Evolutionary conservation across 1,140 invertebrate genomes (phyloP).

Genomic region (Hyposmocoma kahamanoa): DNA sequence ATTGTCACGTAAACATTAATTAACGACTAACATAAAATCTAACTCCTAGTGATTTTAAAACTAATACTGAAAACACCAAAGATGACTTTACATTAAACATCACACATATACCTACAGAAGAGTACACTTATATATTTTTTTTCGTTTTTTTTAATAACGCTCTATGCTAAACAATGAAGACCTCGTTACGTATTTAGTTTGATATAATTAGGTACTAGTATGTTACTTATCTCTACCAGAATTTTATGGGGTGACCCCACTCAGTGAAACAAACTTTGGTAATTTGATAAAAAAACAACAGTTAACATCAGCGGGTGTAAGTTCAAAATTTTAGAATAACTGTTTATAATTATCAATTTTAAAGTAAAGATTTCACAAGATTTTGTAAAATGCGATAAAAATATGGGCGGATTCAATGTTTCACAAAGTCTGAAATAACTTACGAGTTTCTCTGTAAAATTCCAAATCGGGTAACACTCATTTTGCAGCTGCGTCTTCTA

Average conservation of each 20-base stretch:
- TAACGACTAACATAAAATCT: conserved; percentile 65
- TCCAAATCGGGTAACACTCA: too few relatives aligned
- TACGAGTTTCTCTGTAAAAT: too few relatives aligned
- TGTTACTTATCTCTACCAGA: too few relatives aligned
- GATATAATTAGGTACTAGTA: too few relatives aligned
- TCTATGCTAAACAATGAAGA: conserved; percentile 46
- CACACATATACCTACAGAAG: conserved; percentile 26
- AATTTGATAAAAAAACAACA: too few relatives aligned
- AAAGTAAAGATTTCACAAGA: conserved; percentile 26
- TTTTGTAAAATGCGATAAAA: too few relatives aligned
- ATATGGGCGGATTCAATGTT: conserved; percentile 39
- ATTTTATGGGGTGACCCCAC: too few relatives aligned
- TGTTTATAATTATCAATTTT: conserved; percentile 23
- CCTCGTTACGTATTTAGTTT: conserved; percentile 24
- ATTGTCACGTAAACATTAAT: conserved; percentile 55
- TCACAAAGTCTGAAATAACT: too few relatives aligned
- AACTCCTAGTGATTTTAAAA: conserved; percentile 58
- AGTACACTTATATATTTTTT: conserved; percentile 36
- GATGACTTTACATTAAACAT: conserved; percentile 43
- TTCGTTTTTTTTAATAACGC: conserved; percentile 40
- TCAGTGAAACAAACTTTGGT: too few relatives aligned
- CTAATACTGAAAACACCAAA: conserved; percentile 60
- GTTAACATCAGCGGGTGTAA: too few relatives aligned
- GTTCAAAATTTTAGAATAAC: too few relatives aligned
- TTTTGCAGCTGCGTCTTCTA: too few relatives aligned